Evolutionary conservation across 2,888 invertebrate genomes (phyloP).

Genomic region (Cryptophagus acutangulus): DNA sequence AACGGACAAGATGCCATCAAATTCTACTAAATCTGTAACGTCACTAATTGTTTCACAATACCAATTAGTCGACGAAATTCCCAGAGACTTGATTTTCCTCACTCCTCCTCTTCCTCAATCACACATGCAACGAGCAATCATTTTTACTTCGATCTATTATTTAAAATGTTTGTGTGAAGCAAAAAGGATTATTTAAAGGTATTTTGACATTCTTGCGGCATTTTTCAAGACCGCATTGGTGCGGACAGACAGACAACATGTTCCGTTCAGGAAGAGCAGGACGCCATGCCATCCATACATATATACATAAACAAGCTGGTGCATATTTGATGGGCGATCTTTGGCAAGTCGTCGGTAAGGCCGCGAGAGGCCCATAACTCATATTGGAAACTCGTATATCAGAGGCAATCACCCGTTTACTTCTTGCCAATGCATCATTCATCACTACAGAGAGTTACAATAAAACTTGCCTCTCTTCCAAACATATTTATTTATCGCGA

Average conservation of each 20-base stretch:
- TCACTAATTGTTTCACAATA: conserved; percentile 25
- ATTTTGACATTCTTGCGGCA: conserved; percentile 1
- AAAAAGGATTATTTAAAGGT: no score
- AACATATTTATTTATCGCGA: no score
- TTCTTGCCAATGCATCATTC: conserved; percentile 36
- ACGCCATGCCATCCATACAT: conserved; percentile 28
- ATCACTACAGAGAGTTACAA: conserved; percentile 30
- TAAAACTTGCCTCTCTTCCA: no score
- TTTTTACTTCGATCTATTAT: no score
- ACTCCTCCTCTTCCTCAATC: no score
- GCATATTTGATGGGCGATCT: conserved; percentile 47
- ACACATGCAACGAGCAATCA: no score
- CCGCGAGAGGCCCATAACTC: conserved; percentile 48
- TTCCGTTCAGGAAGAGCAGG: conserved; percentile 1
- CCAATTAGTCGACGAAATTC: conserved; percentile 19
- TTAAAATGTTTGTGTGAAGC: no score
- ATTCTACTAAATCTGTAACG: conserved; percentile 28
- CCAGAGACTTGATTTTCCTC: conserved; percentile 1
- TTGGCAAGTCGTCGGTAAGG: conserved; percentile 46
- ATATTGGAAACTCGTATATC: conserved; percentile 47
- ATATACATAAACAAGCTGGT: conserved; percentile 36
- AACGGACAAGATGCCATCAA: conserved; percentile 22
- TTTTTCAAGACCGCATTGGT: not conserved
- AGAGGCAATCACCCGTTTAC: conserved; percentile 39
- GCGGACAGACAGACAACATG: not conserved